Base-by-base conservation (phyloP, 2,113 vertebrate genomes). In the Xyrauchen texanus region DNA sequence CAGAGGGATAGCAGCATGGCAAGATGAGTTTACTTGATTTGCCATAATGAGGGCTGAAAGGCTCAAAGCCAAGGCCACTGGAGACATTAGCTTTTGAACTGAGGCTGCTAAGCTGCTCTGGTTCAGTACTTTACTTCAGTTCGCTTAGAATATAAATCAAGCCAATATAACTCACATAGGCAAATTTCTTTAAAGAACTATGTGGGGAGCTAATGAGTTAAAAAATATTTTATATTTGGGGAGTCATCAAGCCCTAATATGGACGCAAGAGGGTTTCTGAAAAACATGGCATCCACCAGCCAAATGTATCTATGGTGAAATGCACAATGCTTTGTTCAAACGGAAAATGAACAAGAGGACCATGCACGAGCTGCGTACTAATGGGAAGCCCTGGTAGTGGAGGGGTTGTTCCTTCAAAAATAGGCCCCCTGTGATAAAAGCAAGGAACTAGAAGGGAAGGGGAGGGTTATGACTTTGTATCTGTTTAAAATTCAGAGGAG, bases 401-500 rank as follows among this genome's bases (percentile, higher is more conserved):
- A 87, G 83, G 79, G 80, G 83, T 82, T 87, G 89, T 88, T 85
- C 85, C 77, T 78, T 87, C 77, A 88, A 84, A 85, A 52, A 73
- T 46, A 3, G 76, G 42, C 73, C 68, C 60, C 49, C 63, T 60
- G n/a, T n/a, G 76, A 78, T 65, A 65, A 71, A 70, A 51, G 58
- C 68, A 66, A 8, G 5, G 47, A 58, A n/a, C 42, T 51, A 1
- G 21, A 60, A 83, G 76, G 83, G 83, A 78, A 79, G 15, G 77
- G 68, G 81, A 55, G 70, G 34, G 53, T 77, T 82, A 77, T 75
- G 77, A 47, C 63, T 75, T 80, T 83, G 70, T 21, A 74, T 77
- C 83, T 81, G 58, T 76, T 90, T 83, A 72, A 79, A 80, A 91
- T 90, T 89, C 87, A 87, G 79, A 77, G 81, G 84, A 83, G 13